phyloP scores from a whole-genome alignment of 37 sponge, comb jelly and placozoan species.

The Hormiphora californensis region DNA sequence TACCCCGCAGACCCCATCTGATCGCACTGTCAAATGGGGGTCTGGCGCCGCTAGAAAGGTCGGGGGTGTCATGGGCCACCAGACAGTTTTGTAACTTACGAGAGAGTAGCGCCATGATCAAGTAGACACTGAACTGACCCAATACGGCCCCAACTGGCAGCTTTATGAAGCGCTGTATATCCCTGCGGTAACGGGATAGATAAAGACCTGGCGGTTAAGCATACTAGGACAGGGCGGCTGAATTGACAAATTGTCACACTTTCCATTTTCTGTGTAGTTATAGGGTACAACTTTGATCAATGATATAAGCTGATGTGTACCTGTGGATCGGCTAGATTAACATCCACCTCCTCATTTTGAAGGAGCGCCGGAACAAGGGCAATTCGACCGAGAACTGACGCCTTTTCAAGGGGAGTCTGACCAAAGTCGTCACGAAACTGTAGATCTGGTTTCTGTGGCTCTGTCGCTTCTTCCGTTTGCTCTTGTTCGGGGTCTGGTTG shows the following conservation, averaged over 20 bases:
- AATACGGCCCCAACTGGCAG: conserved; percentile 16
- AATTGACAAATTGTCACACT: no score
- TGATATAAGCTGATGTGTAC: no score
- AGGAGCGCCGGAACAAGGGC: background rate
- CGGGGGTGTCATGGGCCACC: no score
- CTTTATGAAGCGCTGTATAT: conserved; percentile 3
- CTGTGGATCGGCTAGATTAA: conserved; percentile 32
- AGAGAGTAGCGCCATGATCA: background rate
- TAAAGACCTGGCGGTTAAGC: background rate
- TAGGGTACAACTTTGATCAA: no score
- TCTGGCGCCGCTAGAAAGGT: no score
- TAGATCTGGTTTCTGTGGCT: background rate
- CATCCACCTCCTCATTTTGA: background rate
- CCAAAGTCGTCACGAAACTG: conserved; percentile 12
- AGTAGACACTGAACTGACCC: background rate
- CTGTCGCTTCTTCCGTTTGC: background rate
- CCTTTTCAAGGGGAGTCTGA: conserved; percentile 32
- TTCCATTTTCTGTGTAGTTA: no score
- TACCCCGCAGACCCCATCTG: no score
- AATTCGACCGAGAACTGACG: background rate
- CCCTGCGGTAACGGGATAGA: background rate
- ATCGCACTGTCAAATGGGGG: no score
- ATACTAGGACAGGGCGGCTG: no score
- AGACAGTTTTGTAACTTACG: no score
- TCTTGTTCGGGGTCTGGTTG: background rate